Conservation (phyloP, 2,113 vertebrate species). For the Siniperca chuatsi region DNA sequence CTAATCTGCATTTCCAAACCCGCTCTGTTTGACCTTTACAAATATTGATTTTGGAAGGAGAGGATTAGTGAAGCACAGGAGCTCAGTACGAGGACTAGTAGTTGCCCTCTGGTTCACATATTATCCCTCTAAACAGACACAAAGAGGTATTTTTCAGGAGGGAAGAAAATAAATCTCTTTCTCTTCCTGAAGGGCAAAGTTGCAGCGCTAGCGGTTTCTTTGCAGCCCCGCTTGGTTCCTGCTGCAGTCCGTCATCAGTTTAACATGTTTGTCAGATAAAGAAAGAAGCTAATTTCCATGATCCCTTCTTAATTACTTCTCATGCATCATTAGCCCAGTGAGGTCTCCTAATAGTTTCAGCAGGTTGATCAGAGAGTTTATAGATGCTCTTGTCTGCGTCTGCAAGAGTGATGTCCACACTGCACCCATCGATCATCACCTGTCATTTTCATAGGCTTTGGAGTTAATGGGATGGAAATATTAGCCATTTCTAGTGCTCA, state of each 20-base stretch:
- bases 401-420: conserved; percentile 37
- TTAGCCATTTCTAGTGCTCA: conserved; percentile 50
- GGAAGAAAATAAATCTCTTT: neutral
- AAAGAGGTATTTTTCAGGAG: neutral
- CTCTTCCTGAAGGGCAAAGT: neutral
- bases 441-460: conserved; percentile 46
- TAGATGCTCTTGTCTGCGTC: conserved; percentile 27
- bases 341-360: conserved; percentile 56
- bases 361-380: conserved; percentile 31
- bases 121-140: conserved; percentile 3
- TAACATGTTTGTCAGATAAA: conserved; percentile 46
- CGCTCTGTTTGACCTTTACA: conserved; percentile 67
- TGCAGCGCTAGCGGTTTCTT: neutral
- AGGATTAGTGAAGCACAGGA: conserved; percentile 62
- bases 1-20: conserved; percentile 70
- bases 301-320: conserved; percentile 59
- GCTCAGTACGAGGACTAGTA: conserved; percentile 30
- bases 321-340: conserved; percentile 55
- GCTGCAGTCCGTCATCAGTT: neutral
- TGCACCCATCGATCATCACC: conserved; percentile 36
- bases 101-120: conserved; percentile 11
- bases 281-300: conserved; percentile 57
- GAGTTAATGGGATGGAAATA: conserved; percentile 72
- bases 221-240: neutral
- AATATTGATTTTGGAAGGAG: conserved; percentile 66